Conservation (phyloP, 2,113 vertebrate species). For the Cryptotis parvus region DNA sequence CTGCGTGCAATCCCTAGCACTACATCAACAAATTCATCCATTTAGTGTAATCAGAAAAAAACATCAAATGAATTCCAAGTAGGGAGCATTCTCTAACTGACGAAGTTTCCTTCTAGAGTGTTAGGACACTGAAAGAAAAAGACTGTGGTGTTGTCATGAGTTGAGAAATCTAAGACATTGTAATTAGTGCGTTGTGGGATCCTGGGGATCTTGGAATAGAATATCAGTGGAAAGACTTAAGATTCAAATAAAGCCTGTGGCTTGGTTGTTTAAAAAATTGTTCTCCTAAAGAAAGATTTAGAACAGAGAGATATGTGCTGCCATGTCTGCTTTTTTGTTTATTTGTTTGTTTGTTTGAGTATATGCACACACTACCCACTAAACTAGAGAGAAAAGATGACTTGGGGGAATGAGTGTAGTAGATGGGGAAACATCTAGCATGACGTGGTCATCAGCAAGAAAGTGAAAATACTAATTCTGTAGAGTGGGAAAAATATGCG, state of each 20-base stretch:
- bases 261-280: conserved; percentile 28
- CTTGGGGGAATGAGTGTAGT: background rate
- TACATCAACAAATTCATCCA: background rate
- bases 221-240: background rate
- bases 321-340: background rate
- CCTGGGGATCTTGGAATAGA: background rate
- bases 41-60: background rate
- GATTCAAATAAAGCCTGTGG: background rate
- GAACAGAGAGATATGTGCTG: background rate
- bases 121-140: background rate
- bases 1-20: background rate
- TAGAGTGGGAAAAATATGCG: conserved; percentile 1
- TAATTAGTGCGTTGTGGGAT: background rate
- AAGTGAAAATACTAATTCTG: background rate
- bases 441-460: background rate
- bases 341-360: too few species aligned
- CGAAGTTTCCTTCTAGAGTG: background rate
- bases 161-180: background rate
- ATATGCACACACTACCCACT: background rate
- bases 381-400: background rate
- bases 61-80: background rate
- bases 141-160: background rate
- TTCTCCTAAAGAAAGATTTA: conserved; percentile 26
- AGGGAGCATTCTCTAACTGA: background rate
- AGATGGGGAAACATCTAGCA: background rate